These are phyloP conservation scores for Masnerella sp. DNA, from an alignment of 2,888 invertebrate species.

Conservation along the genomic window DNA sequence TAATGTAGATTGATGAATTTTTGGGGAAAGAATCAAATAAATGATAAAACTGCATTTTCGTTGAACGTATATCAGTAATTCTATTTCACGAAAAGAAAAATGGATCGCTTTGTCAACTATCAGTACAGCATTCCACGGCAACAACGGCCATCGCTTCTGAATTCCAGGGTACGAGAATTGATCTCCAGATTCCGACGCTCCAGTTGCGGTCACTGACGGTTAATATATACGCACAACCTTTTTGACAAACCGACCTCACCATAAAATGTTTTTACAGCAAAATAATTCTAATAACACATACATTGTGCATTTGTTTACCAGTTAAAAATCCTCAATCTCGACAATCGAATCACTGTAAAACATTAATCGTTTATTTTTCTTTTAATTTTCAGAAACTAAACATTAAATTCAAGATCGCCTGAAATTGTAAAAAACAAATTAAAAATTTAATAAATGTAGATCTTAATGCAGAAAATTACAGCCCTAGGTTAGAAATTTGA, in stretches of 20 bases:
- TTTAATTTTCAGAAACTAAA: too few relatives aligned
- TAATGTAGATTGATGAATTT: neutral
- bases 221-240: slow-evolving; percentile 40
- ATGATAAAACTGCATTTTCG: slow-evolving; percentile 22
- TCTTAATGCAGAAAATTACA: too few relatives aligned
- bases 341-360: too few relatives aligned
- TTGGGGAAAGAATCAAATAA: neutral
- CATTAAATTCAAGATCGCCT: too few relatives aligned
- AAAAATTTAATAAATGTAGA: too few relatives aligned
- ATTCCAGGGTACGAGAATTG: slow-evolving; percentile 42
- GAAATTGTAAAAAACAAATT: too few relatives aligned
- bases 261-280: slow-evolving; percentile 22
- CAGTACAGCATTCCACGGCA: slow-evolving; percentile 30
- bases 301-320: too few relatives aligned
- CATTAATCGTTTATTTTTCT: too few relatives aligned
- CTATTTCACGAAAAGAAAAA: slow-evolving; percentile 27
- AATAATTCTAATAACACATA: neutral
- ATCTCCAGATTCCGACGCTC: slow-evolving; percentile 48
- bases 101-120: slow-evolving; percentile 35
- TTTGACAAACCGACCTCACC: slow-evolving; percentile 28
- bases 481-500: too few relatives aligned
- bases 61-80: slow-evolving; percentile 26
- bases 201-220: slow-evolving; percentile 39
- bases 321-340: too few relatives aligned
- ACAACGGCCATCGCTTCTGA: slow-evolving; percentile 6